These are phyloP conservation scores for Danio choprae DNA, from an alignment of 2,797 vertebrate genomes.

Conservation along the genomic window DNA sequence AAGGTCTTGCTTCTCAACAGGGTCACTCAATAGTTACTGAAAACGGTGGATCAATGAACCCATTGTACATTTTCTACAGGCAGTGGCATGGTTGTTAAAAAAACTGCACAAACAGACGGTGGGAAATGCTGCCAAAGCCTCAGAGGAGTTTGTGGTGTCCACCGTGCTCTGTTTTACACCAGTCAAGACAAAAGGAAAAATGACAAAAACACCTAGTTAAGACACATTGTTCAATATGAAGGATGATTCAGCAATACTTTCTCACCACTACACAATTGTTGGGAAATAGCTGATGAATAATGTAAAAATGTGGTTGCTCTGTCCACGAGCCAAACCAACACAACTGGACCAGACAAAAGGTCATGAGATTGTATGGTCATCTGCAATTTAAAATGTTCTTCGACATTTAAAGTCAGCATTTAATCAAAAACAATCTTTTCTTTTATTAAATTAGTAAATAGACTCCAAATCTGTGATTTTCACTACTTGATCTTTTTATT, in stretches of 20 bases:
- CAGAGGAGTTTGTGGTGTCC: conserved; percentile 53
- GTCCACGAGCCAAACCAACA: background rate
- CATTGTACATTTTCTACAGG: conserved; percentile 59
- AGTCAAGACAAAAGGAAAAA: conserved; percentile 9
- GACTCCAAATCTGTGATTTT: background rate
- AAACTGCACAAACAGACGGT: conserved; percentile 32
- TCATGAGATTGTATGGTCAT: background rate
- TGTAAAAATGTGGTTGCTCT: conserved; percentile 28
- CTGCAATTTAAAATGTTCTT: background rate
- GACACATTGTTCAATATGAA: background rate
- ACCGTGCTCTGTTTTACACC: conserved; percentile 10
- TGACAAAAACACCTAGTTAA: background rate
- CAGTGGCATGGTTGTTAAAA: conserved; percentile 42
- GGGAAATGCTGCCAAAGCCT: conserved; percentile 59
- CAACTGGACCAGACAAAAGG: background rate
- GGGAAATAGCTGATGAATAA: conserved; percentile 34
- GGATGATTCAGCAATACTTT: background rate
- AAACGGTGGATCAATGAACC: conserved; percentile 63
- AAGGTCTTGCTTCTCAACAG: conserved; percentile 34
- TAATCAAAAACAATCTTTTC: background rate
- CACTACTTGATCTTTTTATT: background rate
- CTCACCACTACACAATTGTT: background rate
- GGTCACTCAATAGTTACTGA: conserved; percentile 52
- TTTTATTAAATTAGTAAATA: background rate
- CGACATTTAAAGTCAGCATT: background rate